Percentiles rank a stretch among this genome's conserved stretches.
Conservation (phyloP, 2,888 invertebrate species). For the Protonemura montana region DNA sequence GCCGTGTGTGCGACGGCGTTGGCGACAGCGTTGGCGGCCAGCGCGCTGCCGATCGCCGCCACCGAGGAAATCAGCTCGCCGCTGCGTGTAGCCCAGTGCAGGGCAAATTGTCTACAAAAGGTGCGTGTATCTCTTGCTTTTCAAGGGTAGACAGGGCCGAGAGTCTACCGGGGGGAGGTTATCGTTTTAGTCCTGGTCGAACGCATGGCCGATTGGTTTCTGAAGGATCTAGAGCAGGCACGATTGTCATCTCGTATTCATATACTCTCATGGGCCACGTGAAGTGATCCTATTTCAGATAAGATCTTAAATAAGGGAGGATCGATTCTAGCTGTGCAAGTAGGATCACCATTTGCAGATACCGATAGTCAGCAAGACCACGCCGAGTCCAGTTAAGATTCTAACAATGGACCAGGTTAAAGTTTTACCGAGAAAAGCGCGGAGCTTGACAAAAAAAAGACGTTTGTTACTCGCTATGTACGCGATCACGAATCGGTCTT, state of each 20-base stretch:
- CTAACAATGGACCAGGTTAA: not conserved
- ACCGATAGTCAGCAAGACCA: too few relatives aligned
- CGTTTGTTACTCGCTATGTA: not conserved
- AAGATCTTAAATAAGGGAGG: not conserved
- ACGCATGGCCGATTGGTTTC: too few relatives aligned
- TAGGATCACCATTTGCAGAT: not conserved
- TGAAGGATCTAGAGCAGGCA: too few relatives aligned
- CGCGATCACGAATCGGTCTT: conserved; percentile 4
- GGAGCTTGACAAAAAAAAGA: not conserved
- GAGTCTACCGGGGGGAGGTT: too few relatives aligned
- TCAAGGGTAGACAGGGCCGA: too few relatives aligned
- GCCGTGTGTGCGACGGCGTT: not conserved
- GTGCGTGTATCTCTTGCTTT: conserved; percentile 59
- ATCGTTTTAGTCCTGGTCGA: too few relatives aligned
- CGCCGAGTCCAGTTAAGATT: not conserved
- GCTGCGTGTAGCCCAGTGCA: conserved; percentile 74
- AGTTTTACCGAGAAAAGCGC: conserved; percentile 9
- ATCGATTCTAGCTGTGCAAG: not conserved
- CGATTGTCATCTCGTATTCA: too few relatives aligned
- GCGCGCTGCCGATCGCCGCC: conserved; percentile 31
- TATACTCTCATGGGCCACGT: too few relatives aligned
- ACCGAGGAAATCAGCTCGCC: conserved; percentile 71
- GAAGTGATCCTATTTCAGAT: not conserved
- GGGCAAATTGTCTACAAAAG: conserved; percentile 76
- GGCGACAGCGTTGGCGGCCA: not conserved